A percentile compares a stretch with the other conserved stretches of the same genome.
Evolutionary conservation across 2,888 invertebrate species (phyloP).

Genomic region (Rhingia campestris): DNA sequence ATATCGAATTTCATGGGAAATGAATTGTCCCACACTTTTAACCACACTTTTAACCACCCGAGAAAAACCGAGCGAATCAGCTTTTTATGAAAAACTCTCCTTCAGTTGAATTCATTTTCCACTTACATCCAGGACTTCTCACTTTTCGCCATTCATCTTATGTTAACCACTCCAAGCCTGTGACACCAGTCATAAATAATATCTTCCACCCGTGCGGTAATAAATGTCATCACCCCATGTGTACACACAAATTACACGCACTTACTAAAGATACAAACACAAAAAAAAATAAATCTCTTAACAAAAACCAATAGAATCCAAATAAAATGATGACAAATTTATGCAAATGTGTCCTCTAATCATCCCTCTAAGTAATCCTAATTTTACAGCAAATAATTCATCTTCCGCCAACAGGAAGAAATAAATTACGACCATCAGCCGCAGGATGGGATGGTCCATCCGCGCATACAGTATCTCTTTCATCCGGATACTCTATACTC

Average conservation of each 20-base stretch:
- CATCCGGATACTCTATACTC: slow-evolving; percentile 42
- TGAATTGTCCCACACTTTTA: too few species aligned
- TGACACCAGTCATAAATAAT: background rate
- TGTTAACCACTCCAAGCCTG: too few species aligned
- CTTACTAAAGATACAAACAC: slow-evolving; percentile 12
- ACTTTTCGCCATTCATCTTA: too few species aligned
- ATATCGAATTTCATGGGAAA: too few species aligned
- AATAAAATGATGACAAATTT: slow-evolving; percentile 75
- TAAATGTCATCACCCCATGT: slow-evolving; percentile 17
- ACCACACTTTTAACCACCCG: too few species aligned
- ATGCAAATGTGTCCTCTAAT: slow-evolving; percentile 72
- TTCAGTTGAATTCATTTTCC: too few species aligned
- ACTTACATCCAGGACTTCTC: too few species aligned
- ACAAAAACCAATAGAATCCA: slow-evolving; percentile 61
- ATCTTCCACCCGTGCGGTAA: background rate
- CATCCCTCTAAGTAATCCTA: slow-evolving; percentile 68
- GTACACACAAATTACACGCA: slow-evolving; percentile 55
- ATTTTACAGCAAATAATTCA: slow-evolving; percentile 69
- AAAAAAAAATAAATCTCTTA: slow-evolving; percentile 1
- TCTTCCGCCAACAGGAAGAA: slow-evolving; percentile 57
- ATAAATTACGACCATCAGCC: slow-evolving; percentile 55
- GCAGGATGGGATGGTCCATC: slow-evolving; percentile 19
- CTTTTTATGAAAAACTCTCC: too few species aligned
- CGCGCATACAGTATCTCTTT: too few species aligned
- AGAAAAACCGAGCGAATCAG: too few species aligned